Percentiles rank a stretch among this genome's conserved stretches.
phyloP scores from a whole-genome alignment of 2,797 vertebrate species.

The Aplochiton taeniatus region DNA sequence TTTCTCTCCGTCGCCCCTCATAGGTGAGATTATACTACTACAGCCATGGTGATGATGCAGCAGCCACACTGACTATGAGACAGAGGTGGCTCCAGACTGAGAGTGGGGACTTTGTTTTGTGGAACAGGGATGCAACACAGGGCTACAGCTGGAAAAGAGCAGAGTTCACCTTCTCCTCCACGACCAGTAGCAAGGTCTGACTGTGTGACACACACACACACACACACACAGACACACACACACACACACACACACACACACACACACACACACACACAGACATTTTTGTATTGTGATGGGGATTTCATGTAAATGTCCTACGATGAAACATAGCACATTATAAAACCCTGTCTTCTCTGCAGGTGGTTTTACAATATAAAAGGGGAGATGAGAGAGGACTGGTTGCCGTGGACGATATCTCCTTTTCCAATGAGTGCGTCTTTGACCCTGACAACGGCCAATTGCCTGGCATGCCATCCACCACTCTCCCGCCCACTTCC shows the following conservation, averaged over 20 bases:
- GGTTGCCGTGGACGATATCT: slow-evolving; percentile 73
- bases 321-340: too few relatives aligned
- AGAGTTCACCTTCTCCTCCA: slow-evolving; percentile 64
- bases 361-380: slow-evolving; percentile 72
- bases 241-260: too few relatives aligned
- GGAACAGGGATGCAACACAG: slow-evolving; percentile 45
- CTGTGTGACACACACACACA: slow-evolving; percentile 1
- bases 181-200: slow-evolving; percentile 69
- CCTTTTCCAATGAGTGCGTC: slow-evolving; percentile 70
- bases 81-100: slow-evolving; percentile 55
- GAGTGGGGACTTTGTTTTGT: slow-evolving; percentile 56
- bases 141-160: slow-evolving; percentile 72
- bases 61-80: slow-evolving; percentile 44
- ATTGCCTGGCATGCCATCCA: slow-evolving; percentile 58
- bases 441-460: slow-evolving; percentile 67
- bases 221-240: too few relatives aligned
- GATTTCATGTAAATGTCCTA: too few relatives aligned
- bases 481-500: slow-evolving; percentile 42
- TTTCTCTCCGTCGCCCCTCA: slow-evolving; percentile 3
- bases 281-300: neutral
- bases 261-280: neutral
- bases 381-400: slow-evolving; percentile 33
- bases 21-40: slow-evolving; percentile 77
- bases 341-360: too few relatives aligned
- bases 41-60: slow-evolving; percentile 44